phyloP scores from a whole-genome alignment of 2,797 vertebrate genomes.

The Rhinoraja longicauda region DNA sequence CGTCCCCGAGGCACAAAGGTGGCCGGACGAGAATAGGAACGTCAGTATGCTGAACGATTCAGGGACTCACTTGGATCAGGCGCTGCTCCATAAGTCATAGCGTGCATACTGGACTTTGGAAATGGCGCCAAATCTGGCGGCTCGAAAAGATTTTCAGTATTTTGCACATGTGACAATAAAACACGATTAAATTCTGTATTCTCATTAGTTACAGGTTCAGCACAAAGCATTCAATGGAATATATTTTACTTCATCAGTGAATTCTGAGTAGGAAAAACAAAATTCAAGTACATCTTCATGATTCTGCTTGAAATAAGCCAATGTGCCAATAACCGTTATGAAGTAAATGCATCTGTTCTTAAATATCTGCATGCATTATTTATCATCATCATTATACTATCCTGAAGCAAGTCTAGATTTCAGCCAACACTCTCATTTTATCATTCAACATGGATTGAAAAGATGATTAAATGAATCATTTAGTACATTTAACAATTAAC shows the following conservation, averaged over 20 bases:
- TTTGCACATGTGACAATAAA: too few species aligned
- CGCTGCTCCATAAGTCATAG: too few species aligned
- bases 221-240: background rate
- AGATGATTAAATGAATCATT: background rate
- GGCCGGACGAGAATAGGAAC: too few species aligned
- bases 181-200: background rate
- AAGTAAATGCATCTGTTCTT: slow-evolving; percentile 10
- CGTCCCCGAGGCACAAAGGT: too few species aligned
- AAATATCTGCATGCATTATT: background rate
- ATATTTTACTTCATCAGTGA: background rate
- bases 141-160: too few species aligned
- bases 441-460: background rate
- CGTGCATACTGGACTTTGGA: too few species aligned
- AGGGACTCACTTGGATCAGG: too few species aligned
- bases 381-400: background rate
- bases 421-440: background rate
- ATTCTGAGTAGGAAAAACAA: background rate
- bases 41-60: too few species aligned
- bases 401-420: background rate
- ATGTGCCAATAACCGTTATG: background rate
- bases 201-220: background rate
- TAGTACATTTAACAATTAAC: background rate
- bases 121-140: too few species aligned
- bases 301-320: background rate
- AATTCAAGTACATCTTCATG: background rate